Evolutionary conservation across 2,113 vertebrate species (phyloP), one percentile per base, ranked within the genome.

Genomic region (Melanostigma gelatinosum): DNA sequence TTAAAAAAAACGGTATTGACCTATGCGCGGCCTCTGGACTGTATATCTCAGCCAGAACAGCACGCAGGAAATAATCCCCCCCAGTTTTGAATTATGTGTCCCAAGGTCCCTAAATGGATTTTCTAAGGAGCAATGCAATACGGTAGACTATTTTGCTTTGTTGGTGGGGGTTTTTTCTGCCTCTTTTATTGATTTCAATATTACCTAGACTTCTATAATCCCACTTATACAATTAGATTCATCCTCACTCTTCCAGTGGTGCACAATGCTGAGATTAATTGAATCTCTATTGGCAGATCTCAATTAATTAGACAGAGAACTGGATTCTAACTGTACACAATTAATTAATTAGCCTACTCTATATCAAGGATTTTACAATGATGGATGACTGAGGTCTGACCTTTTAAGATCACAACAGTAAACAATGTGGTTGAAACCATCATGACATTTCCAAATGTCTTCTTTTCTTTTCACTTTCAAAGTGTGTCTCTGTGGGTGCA

Each of bases 81-180:
- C 60, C 78, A 70, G 66, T 88, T 88, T 89, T 92, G 81, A 92
- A 87, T 87, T 87, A 89, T 77, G 78, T 74, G 81, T 88, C 77
- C 83, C 87, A 75, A 69, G 64, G 84, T 88, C 87, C 81, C 89
- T 77, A 86, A 91, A 92, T 92, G 81, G 88, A 91, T 91, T 91
- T 91, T 86, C 85, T 88, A 75, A 32, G 70, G 72, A 80, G 86
- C 74, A 79, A 80, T 77, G 61, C 2, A 38, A 85, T 77, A 48
- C 68, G 62, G 71, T 48, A 70, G 62, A 76, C 73, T 77, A 66
- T 84, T 87, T 87, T 81, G 84, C 84, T 87, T 84, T 89, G 70
- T 75, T 88, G 34, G 67, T 88, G 36, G 64, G 82, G 77, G 0
- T 69, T 58, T 32, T 15, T 8, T 16, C 38, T 46, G 36, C 20